Evolutionary conservation across 1,140 invertebrate species (phyloP), one percentile per base, ranked within the genome.

Genomic region (Drosophila tropicalis): DNA sequence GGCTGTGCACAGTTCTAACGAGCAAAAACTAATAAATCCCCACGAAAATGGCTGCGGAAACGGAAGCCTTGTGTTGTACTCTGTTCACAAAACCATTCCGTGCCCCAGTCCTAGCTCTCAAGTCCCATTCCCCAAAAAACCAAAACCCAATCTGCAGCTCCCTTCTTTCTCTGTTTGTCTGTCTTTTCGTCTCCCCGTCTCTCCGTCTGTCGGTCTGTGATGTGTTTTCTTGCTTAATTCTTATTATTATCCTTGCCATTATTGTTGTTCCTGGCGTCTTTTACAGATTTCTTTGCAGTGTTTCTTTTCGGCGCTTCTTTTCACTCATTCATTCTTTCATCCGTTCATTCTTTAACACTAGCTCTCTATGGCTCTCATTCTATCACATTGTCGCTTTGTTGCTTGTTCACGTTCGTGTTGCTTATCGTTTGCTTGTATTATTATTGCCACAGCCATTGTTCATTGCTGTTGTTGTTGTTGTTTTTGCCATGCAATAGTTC

Each of bases 11-110:
- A 72, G 72, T 80, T 86, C 86, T 90, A 90, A 90, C 86, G 86
- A 90, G 86, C 86, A 90, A 90, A 90, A 90, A 90, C 86, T 90
- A 90, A 90, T 90, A 90, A 90, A 90, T 90, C 81, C 86, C 86
- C 73, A 86, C 83, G 76, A 89, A 89, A 89, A 90, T 85, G 81
- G 81, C 85, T 78, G 81, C 81, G 85, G 85, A 90, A 89, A 81
- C 85, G 85, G 85, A 89, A 89, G 77, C 76, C 77, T 80, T 90
- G 82, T 90, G 79, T 90, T 89, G 68, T 82, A 68, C 64, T 79
- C 72, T 65, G 68, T 65, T 70, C 68, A 54, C 62, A 75, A 62
- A 61, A 55, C 62, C 40, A 32, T 55, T 19, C 63, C 29, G 47
- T 29, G 5, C 29, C 62, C 56, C 29, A 19, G 13, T 39, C 60